A percentile compares a stretch with the other conserved stretches of the same genome.
phyloP scores from a whole-genome alignment of 2,113 vertebrate species.

The Delphinus delphis region DNA sequence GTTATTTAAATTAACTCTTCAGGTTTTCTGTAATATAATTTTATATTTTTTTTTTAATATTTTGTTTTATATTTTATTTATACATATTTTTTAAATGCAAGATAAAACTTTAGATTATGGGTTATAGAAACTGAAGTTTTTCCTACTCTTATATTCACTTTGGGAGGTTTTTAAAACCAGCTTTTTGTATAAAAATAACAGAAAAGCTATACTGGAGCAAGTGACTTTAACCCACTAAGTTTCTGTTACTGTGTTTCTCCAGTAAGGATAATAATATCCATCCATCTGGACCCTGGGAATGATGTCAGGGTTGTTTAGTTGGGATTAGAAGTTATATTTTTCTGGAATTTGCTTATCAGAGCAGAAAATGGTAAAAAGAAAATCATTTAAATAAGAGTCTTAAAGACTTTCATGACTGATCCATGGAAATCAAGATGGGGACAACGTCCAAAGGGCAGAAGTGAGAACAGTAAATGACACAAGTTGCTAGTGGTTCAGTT shows the following conservation, averaged over 20 bases:
- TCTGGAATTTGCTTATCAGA: constrained; percentile 20
- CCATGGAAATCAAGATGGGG: neutral
- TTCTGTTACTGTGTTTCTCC: neutral
- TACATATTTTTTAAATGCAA: neutral
- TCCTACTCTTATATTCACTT: neutral
- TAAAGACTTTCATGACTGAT: neutral
- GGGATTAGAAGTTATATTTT: constrained; percentile 19
- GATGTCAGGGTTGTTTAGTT: constrained; percentile 25
- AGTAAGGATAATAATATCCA: constrained; percentile 2
- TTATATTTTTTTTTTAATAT: neutral
- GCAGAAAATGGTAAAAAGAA: neutral
- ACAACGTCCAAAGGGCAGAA: neutral
- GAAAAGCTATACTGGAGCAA: neutral
- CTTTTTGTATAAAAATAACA: neutral
- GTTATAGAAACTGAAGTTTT: neutral
- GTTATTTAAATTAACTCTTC: neutral
- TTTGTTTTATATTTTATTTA: neutral
- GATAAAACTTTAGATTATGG: neutral
- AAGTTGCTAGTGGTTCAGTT: neutral
- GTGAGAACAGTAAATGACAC: neutral
- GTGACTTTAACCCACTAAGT: neutral
- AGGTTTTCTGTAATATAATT: neutral
- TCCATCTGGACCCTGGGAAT: neutral
- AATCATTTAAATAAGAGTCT: neutral
- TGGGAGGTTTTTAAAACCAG: neutral